These are phyloP conservation scores for Lasioglossum malachurum DNA, from an alignment of 2,888 invertebrate genomes.

Conservation along the genomic window DNA sequence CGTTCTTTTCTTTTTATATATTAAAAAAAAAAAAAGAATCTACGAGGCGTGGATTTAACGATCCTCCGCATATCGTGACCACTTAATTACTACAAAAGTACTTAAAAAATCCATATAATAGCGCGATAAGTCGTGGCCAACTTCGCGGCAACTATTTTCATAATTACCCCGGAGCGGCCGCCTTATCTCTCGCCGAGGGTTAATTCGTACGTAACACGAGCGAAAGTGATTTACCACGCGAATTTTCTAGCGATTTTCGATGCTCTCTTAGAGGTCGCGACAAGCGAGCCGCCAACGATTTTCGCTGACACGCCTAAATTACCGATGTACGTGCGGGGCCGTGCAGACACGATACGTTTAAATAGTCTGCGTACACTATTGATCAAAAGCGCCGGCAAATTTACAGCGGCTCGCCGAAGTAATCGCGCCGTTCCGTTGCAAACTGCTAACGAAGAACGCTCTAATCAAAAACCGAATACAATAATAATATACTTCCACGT, in stretches of 20 bases:
- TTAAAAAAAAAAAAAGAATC: background rate
- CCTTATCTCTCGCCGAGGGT: slow-evolving; percentile 40
- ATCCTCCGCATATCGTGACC: slow-evolving; percentile 16
- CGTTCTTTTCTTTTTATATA: background rate
- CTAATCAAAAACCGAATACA: background rate
- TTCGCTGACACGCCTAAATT: slow-evolving; percentile 38
- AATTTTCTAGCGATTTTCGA: slow-evolving; percentile 62
- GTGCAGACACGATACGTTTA: slow-evolving; percentile 21
- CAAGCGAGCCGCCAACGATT: slow-evolving; percentile 26
- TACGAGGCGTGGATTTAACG: slow-evolving; percentile 8
- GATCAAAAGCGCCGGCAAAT: slow-evolving; percentile 4
- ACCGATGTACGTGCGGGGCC: slow-evolving; percentile 31
- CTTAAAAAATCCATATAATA: slow-evolving; percentile 51
- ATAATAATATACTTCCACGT: background rate
- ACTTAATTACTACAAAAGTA: slow-evolving; percentile 29
- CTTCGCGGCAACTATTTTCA: slow-evolving; percentile 46
- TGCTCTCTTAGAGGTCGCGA: slow-evolving; percentile 53
- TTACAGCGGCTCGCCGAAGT: background rate
- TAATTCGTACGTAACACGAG: slow-evolving; percentile 59
- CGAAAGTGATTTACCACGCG: slow-evolving; percentile 57
- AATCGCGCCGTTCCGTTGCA: background rate
- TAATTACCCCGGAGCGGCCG: slow-evolving; percentile 41
- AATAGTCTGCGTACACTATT: slow-evolving; percentile 9
- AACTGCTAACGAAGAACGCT: background rate
- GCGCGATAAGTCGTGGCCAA: slow-evolving; percentile 39